phyloP scores from a whole-genome alignment of 2,888 invertebrate species.

The Byasa hedistus region DNA sequence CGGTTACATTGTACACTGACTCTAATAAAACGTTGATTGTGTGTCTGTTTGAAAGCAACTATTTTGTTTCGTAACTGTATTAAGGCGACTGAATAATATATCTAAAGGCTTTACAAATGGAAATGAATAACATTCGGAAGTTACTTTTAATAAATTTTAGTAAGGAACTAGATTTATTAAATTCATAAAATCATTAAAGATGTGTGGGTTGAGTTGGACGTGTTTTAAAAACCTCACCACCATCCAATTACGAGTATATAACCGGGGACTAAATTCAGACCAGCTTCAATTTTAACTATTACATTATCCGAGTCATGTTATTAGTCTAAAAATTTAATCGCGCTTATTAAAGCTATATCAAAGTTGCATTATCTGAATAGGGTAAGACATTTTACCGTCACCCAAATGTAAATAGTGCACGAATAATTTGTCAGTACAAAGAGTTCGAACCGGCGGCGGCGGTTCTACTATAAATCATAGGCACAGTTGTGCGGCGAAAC shows the following conservation, averaged over 20 bases:
- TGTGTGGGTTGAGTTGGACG: no score
- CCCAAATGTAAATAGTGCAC: constrained; percentile 56
- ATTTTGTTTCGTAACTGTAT: constrained; percentile 48
- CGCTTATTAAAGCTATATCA: neutral
- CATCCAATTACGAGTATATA: no score
- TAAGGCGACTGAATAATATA: constrained; percentile 4
- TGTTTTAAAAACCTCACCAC: no score
- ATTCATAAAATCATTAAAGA: no score
- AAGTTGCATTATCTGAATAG: constrained; percentile 8
- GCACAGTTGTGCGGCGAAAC: constrained; percentile 58
- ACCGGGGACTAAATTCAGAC: no score
- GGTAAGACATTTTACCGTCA: constrained; percentile 18
- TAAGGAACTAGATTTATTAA: neutral
- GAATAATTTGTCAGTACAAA: constrained; percentile 74
- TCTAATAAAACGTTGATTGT: constrained; percentile 61
- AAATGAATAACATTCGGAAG: neutral
- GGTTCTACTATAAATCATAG: constrained; percentile 63
- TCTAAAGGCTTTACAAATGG: neutral
- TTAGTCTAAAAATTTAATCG: neutral
- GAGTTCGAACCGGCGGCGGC: constrained; percentile 59
- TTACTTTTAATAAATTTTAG: neutral
- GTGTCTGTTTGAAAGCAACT: constrained; percentile 55
- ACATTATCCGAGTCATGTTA: neutral
- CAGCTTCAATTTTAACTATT: neutral
- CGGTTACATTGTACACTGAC: constrained; percentile 52